Evolutionary conservation across 2,888 invertebrate genomes (phyloP), one percentile per base, ranked within the genome.

Genomic region (Chrysolina oricalcia): DNA sequence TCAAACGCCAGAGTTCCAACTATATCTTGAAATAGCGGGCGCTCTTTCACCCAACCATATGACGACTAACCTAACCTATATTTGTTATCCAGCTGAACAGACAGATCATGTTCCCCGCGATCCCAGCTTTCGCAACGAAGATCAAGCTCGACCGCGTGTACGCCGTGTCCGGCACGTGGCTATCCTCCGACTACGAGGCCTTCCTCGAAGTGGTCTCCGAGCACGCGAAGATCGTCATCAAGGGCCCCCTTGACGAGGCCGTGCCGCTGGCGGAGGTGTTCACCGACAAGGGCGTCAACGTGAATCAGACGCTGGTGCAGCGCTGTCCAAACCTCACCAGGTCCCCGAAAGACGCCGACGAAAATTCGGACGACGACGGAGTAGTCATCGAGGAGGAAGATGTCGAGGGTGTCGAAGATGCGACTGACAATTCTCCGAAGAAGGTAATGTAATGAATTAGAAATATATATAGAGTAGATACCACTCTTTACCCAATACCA

Each of bases 71-170:
- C n/a, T n/a, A 5, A 2, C 2, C 3, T 35, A 35, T 41, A 11
- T 17, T 8, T 63, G 40, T 64, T 64, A 19, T 15, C 3, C 46
- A 76, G 76, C 83, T 96, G 68, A 90, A 93, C 21, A 93, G 92
- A 78, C 91, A 91, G 80, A 90, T 93, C 1, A 91, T 92, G 6
- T 90, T 93, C 63, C 89, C 91, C 0, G 89, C 94, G 67, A 89
- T 95, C 72, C 95, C 95, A 0, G 90, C 91, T 15, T 92, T 95
- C 85, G 92, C 93, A 0, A 90, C 91, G 63, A 92, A 90, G 83
- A 93, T 94, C 80, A 82, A 89, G 13, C 89, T 96, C 23, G 82
- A 90, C 62, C 90, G 91, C 19, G 88, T 93, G 8, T 78, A 74
- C 67, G 17, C 74, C 1, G 74, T 90, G 50, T 85, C 85, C 40